Evolutionary conservation across 1,140 invertebrate genomes (phyloP).

Genomic region (Eriosoma lanigerum): DNA sequence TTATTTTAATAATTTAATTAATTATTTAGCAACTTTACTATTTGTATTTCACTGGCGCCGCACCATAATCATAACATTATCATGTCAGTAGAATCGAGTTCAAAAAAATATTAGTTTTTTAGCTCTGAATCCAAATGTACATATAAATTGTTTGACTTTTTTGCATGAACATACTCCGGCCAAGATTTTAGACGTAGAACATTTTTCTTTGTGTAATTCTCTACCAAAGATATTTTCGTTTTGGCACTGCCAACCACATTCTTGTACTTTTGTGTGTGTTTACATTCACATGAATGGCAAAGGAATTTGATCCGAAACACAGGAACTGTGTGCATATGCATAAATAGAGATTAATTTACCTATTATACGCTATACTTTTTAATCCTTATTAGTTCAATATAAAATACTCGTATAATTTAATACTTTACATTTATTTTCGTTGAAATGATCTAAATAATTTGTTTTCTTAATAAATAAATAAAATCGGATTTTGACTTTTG

Average conservation of each 20-base stretch:
- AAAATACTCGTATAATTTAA: neutral
- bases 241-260: slow-evolving; percentile 40
- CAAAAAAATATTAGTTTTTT: neutral
- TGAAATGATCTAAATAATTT: neutral
- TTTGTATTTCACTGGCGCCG: no score
- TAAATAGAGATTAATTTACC: slow-evolving; percentile 30
- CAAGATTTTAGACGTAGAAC: slow-evolving; percentile 23
- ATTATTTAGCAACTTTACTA: neutral
- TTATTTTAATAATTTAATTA: neutral
- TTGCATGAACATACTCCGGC: slow-evolving; percentile 9
- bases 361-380: neutral
- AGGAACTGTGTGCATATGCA: slow-evolving; percentile 27
- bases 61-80: neutral
- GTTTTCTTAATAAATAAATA: neutral
- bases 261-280: slow-evolving; percentile 21
- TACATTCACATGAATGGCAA: slow-evolving; percentile 5
- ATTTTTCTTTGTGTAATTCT: slow-evolving; percentile 44
- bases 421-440: neutral
- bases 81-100: neutral
- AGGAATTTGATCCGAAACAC: slow-evolving; percentile 36
- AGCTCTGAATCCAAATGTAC: neutral
- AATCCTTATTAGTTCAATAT: neutral
- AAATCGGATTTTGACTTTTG: neutral
- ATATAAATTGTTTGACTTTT: slow-evolving; percentile 25
- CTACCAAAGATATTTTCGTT: slow-evolving; percentile 47